Evolutionary conservation across 2,113 vertebrate genomes (phyloP), one percentile per base, ranked within the genome.

Genomic region (Pollachius pollachius): DNA sequence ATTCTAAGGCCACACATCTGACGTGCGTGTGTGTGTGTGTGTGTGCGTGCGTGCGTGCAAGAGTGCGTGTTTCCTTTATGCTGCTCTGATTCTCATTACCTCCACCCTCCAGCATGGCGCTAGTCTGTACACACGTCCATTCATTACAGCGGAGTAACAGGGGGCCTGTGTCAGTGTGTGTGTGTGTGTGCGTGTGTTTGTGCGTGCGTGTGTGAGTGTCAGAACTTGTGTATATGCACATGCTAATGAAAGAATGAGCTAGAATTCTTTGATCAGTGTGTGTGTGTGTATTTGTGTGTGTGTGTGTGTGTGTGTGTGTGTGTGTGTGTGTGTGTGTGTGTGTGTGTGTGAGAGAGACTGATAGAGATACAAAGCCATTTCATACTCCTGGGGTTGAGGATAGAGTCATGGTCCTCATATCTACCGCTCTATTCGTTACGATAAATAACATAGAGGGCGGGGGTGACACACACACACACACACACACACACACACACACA

Each of bases 81-180:
- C 81, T 75, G 67, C 73, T 88, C 71, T 68, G 72, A 88, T 79
- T 65, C 88, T 89, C 87, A 84, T 86, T 89, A 89, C 78, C 83
- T 83, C 79, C 72, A 69, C 76, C 85, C 80, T 81, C 84, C 76
- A 88, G 69, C 65, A 4, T 70, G 73, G 78, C 76, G 67, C 79
- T 23, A 23, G 21, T 81, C 73, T 64, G 77, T 71, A 74, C 77
- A 79, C 78, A 77, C 56, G 84, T 68, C 86, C 80, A 79, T 87
- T 88, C 86, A 87, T 87, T 86, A 87, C 75, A 74, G 72, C 72
- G 37, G 18, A 77, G 64, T 71, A 76, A 81, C 82, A 84, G 5
- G 30, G 30, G 1, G 30, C 77, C 68, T 80, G 75, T 19, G 7
- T 2, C 78, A 82, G 69, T 83, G 75, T 65, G 69, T 71, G 70